Percentiles rank a stretch among this genome's conserved stretches.
These are phyloP conservation scores for Apoda limacodes DNA, from an alignment of 2,888 invertebrate genomes.

Conservation along the genomic window DNA sequence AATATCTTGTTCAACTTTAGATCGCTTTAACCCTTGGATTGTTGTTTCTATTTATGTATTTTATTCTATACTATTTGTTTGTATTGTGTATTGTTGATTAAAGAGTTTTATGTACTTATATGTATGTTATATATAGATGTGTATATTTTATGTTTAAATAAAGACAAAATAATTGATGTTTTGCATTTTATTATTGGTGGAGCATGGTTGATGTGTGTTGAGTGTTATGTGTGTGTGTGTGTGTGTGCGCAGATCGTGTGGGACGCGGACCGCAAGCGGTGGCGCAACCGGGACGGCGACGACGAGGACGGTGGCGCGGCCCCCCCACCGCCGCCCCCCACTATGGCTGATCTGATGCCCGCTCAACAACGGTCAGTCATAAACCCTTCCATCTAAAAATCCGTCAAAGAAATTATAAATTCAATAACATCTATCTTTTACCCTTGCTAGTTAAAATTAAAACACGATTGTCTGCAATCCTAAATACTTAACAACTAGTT, in stretches of 20 bases:
- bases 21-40: too few species aligned
- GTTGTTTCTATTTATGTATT: slow-evolving; percentile 22
- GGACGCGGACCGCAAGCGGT: slow-evolving; percentile 88
- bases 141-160: slow-evolving; percentile 1
- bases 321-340: slow-evolving; percentile 38
- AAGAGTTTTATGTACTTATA: slow-evolving; percentile 14
- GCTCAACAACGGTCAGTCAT: background rate
- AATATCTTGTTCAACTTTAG: too few species aligned
- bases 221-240: slow-evolving; percentile 2
- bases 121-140: slow-evolving; percentile 1
- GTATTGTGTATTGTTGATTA: slow-evolving; percentile 22
- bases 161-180: too few species aligned
- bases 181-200: slow-evolving; percentile 1
- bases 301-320: slow-evolving; percentile 54
- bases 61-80: slow-evolving; percentile 12
- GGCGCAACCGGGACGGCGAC: slow-evolving; percentile 86
- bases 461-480: too few species aligned
- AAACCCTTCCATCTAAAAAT: too few species aligned
- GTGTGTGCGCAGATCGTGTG: slow-evolving; percentile 81
- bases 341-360: background rate
- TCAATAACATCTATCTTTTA: too few species aligned
- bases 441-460: too few species aligned
- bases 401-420: too few species aligned
- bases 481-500: too few species aligned
- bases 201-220: slow-evolving; percentile 5